Base-by-base conservation (phyloP, 2,113 vertebrate genomes). In the Peromyscus leucopus region DNA sequence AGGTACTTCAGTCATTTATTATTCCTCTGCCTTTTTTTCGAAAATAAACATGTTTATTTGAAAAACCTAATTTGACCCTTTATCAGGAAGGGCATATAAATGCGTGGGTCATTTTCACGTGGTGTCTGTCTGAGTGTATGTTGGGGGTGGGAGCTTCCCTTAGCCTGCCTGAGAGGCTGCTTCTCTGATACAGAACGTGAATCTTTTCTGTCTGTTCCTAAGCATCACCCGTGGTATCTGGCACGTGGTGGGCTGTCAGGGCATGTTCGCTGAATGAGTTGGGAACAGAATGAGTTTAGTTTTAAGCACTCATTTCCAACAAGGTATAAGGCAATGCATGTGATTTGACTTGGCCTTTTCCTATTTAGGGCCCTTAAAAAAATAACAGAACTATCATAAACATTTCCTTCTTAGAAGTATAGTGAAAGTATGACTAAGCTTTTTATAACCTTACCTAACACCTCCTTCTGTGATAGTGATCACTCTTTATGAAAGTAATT, bases 351-450 rank as follows among this genome's bases (percentile, higher is more conserved):
- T 82, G 51, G 69, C 26, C 39, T 87, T 97, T 96, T 55, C 39
- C 63, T 55, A 7, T 33, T 39, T 76, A 42, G 5, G 36, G 36
- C 13, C n/a, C 13, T 63, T 63, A 24, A 46, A 65, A 94, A 91
- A 92, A 84, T 95, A 74, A 63, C n/a, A 74, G 67, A 93, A 91
- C n/a, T 76, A 9, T 74, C 19, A 31, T 21, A 89, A 83, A 82
- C n/a, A 15, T 83, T 85, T 88, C 39, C 59, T 89, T 51, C 12
- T 63, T 55, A 80, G 13, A 90, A 57, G 80, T 79, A 83, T 75
- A 97, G 72, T 93, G 78, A 59, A 92, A 92, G 9, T 42, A 39
- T 74, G 11, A 39, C 10, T 59, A 65, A 26, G 8, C 46, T 93
- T 94, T 91, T 91, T 90, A 51, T 75, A 69, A 57, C 33, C 9